phyloP scores from a whole-genome alignment of 2,113 vertebrate species.

The Amphiprion percula region DNA sequence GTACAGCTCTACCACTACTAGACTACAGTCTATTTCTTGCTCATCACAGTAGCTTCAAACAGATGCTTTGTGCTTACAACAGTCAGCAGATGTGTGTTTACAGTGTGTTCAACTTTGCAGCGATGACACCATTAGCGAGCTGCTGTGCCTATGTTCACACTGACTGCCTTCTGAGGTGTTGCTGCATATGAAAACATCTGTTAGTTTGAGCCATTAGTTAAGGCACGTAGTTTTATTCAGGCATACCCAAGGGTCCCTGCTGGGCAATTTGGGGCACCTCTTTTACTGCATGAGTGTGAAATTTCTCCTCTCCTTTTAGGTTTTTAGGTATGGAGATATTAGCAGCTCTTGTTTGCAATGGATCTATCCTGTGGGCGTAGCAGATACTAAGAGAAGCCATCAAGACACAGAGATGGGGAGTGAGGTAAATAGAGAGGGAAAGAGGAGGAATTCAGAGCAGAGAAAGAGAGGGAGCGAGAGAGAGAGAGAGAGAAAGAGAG shows the following conservation, averaged over 20 bases:
- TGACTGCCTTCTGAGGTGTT: constrained; percentile 24
- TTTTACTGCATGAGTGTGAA: constrained; percentile 32
- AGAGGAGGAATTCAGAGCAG: constrained; percentile 70
- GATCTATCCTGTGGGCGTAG: constrained; percentile 77
- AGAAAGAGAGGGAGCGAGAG: constrained; percentile 34
- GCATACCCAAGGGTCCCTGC: background rate
- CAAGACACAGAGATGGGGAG: constrained; percentile 69
- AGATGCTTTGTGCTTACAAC: constrained; percentile 27
- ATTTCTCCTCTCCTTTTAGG: constrained; percentile 48
- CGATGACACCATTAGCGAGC: constrained; percentile 52
- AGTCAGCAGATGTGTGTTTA: constrained; percentile 31
- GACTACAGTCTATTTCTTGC: constrained; percentile 13
- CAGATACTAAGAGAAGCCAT: constrained; percentile 73
- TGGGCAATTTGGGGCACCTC: constrained; percentile 27
- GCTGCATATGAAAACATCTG: constrained; percentile 45
- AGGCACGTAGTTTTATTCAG: constrained; percentile 22
- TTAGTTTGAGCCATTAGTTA: constrained; percentile 10
- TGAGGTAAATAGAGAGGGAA: constrained; percentile 65
- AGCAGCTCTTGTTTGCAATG: constrained; percentile 62
- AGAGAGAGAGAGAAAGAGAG: constrained; percentile 40
- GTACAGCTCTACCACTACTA: background rate
- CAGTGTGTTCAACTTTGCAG: constrained; percentile 55
- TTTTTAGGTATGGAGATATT: constrained; percentile 58
- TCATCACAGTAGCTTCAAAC: constrained; percentile 48
- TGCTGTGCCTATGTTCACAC: constrained; percentile 31